phyloP scores from a whole-genome alignment of 2,888 invertebrate genomes.

The Lithophane ornitopus region DNA sequence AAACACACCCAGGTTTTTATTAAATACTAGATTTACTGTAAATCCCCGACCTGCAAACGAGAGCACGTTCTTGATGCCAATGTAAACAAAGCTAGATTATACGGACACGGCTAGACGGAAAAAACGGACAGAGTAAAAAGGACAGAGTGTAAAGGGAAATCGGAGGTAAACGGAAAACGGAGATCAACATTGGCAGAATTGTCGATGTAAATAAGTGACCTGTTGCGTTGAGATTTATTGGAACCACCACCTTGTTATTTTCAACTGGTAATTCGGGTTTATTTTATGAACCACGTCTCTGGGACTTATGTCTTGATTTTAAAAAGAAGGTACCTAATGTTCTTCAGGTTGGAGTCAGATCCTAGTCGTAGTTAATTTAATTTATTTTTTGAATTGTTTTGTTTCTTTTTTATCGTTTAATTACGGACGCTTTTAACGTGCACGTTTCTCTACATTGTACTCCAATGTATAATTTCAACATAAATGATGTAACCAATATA shows the following conservation, averaged over 20 bases:
- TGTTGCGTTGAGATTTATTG: slow-evolving; percentile 35
- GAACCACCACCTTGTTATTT: slow-evolving; percentile 8
- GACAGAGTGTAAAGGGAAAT: slow-evolving; percentile 6
- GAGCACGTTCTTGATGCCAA: slow-evolving; percentile 43
- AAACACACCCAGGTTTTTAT: slow-evolving; percentile 23
- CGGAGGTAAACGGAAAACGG: slow-evolving; percentile 30
- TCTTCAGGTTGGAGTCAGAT: background rate
- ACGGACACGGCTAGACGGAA: slow-evolving; percentile 23
- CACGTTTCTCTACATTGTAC: too few relatives aligned
- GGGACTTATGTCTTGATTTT: background rate
- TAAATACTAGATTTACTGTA: slow-evolving; percentile 37
- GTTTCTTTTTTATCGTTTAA: too few relatives aligned
- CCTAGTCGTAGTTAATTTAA: too few relatives aligned
- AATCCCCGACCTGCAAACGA: slow-evolving; percentile 47
- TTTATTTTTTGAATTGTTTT: too few relatives aligned
- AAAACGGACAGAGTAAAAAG: slow-evolving; percentile 33
- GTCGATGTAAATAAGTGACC: slow-evolving; percentile 50
- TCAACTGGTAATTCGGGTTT: background rate
- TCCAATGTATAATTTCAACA: too few relatives aligned
- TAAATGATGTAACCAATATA: too few relatives aligned
- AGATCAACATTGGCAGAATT: slow-evolving; percentile 37
- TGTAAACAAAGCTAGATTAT: slow-evolving; percentile 49
- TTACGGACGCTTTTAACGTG: too few relatives aligned
- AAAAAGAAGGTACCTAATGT: background rate
- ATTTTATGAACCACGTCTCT: background rate